Conservation (phyloP, 2,113 vertebrate species). For the Pseudopodoces humilis region DNA sequence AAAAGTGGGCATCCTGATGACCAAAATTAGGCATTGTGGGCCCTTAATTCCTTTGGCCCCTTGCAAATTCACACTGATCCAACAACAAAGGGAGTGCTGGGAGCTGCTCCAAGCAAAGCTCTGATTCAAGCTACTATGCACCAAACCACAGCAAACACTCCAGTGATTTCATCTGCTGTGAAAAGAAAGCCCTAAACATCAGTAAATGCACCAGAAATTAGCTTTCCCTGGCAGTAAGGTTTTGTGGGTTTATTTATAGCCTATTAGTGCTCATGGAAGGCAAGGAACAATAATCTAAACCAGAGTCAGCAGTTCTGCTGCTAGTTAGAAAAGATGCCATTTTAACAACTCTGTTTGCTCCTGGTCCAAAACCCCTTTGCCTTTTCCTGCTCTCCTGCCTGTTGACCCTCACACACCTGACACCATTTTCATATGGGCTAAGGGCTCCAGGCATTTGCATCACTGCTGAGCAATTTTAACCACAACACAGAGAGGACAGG, state of each 20-base stretch:
- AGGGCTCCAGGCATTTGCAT: not conserved
- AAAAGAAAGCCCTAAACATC: not conserved
- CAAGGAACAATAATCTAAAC: not conserved
- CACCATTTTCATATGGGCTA: not conserved
- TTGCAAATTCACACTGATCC: not conserved
- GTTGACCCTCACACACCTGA: not conserved
- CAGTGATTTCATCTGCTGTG: not conserved
- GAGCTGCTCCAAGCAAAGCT: not conserved
- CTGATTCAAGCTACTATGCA: not conserved
- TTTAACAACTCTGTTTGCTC: not conserved
- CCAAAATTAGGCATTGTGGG: not conserved
- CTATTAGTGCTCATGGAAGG: not conserved
- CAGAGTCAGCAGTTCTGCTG: not conserved
- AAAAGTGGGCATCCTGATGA: not conserved
- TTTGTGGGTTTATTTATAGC: constrained; percentile 4
- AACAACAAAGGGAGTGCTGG: not conserved
- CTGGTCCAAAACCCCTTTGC: not conserved
- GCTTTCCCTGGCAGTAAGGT: not conserved
- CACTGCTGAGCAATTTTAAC: not conserved
- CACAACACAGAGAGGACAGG: not conserved
- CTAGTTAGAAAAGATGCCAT: not conserved
- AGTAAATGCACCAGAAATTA: not conserved
- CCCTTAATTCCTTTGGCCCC: not conserved
- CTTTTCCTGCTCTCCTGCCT: not conserved
- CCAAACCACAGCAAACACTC: not conserved